These are phyloP conservation scores for Podarcis muralis DNA, from an alignment of 2,113 vertebrate species.

Conservation along the genomic window DNA sequence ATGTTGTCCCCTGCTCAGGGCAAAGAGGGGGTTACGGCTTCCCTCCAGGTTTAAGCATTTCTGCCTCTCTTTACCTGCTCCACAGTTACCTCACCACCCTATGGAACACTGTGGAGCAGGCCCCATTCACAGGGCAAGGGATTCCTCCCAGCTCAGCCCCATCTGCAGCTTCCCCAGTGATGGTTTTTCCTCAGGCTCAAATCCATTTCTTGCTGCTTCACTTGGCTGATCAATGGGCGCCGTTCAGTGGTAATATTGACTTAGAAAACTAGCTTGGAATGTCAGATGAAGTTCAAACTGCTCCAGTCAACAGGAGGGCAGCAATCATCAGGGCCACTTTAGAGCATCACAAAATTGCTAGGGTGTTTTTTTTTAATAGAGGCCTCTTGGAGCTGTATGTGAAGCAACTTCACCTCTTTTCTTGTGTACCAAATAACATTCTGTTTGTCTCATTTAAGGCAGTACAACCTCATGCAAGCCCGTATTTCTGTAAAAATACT, in stretches of 20 bases:
- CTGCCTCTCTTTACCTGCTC: too few relatives aligned
- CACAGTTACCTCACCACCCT: too few relatives aligned
- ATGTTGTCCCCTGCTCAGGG: slow-evolving; percentile 39
- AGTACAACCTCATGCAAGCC: not conserved
- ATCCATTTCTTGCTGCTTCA: slow-evolving; percentile 67
- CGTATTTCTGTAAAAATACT: not conserved
- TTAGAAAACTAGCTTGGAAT: slow-evolving; percentile 63
- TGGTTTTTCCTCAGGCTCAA: slow-evolving; percentile 60
- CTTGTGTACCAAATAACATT: not conserved
- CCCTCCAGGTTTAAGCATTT: not conserved
- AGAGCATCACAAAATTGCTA: not conserved
- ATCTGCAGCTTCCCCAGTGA: slow-evolving; percentile 50
- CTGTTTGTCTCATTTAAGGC: not conserved
- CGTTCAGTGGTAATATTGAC: slow-evolving; percentile 71
- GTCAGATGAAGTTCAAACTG: slow-evolving; percentile 59
- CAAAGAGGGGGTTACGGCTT: slow-evolving; percentile 45
- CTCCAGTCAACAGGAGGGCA: slow-evolving; percentile 30
- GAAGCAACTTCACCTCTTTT: slow-evolving; percentile 28
- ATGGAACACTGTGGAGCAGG: not conserved
- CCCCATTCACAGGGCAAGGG: slow-evolving; percentile 43
- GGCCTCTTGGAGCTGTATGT: slow-evolving; percentile 14
- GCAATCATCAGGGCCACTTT: slow-evolving; percentile 30
- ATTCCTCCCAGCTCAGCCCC: slow-evolving; percentile 47
- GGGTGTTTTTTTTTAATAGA: slow-evolving; percentile 14
- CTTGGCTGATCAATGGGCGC: slow-evolving; percentile 70